Conservation (phyloP, 2,797 vertebrate species). For the Allobates femoralis region DNA sequence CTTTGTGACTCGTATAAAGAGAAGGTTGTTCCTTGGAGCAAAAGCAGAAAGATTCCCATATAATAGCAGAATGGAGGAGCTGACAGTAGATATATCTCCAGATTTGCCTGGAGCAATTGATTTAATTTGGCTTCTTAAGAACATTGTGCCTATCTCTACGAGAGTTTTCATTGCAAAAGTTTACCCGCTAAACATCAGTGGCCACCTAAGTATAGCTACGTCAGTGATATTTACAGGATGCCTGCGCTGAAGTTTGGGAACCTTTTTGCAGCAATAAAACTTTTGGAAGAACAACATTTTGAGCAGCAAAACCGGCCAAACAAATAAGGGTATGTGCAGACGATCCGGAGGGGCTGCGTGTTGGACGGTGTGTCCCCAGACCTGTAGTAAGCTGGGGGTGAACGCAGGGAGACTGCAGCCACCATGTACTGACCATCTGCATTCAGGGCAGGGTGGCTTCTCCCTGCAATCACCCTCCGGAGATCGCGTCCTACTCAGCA, state of each 20-base stretch:
- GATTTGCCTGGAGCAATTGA: constrained; percentile 43
- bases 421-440: too few relatives aligned
- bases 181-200: constrained; percentile 19
- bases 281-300: not conserved
- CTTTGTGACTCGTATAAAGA: constrained; percentile 33
- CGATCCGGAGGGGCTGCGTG: too few relatives aligned
- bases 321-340: too few relatives aligned
- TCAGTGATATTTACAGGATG: constrained; percentile 3
- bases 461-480: too few relatives aligned
- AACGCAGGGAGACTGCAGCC: too few relatives aligned
- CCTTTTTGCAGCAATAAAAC: not conserved
- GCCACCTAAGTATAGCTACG: not conserved
- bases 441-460: too few relatives aligned
- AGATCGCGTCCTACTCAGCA: too few relatives aligned
- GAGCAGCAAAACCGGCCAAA: not conserved
- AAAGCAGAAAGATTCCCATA: constrained; percentile 23
- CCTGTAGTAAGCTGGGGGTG: too few relatives aligned
- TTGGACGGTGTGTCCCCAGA: too few relatives aligned
- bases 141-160: constrained; percentile 38
- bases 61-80: constrained; percentile 9
- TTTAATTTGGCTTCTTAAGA: constrained; percentile 44
- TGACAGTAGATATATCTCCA: constrained; percentile 46
- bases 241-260: not conserved
- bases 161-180: constrained; percentile 25
- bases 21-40: constrained; percentile 32